These are phyloP conservation scores for Euglossa dilemma DNA, from an alignment of 1,140 invertebrate genomes.

Conservation along the genomic window DNA sequence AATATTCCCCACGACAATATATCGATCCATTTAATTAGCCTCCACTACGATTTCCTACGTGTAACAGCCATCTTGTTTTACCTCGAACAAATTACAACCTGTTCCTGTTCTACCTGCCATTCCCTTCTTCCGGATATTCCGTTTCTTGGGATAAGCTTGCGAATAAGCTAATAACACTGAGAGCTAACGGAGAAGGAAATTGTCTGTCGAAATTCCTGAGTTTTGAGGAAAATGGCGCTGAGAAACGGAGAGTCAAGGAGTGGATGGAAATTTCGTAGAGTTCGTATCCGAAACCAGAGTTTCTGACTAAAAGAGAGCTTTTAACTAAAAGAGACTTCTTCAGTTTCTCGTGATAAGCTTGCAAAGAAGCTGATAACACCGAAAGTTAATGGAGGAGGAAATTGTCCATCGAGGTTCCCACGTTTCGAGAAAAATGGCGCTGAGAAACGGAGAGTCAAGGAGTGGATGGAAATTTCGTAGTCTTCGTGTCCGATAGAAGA, in stretches of 20 bases:
- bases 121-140: neutral
- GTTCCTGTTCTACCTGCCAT: neutral
- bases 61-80: neutral
- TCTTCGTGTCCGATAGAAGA: no score
- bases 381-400: neutral
- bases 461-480: no score
- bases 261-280: no score
- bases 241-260: neutral
- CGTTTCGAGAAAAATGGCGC: no score
- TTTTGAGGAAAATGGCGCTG: no score
- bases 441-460: neutral
- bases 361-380: neutral
- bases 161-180: neutral
- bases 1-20: neutral
- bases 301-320: no score
- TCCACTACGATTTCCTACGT: neutral
- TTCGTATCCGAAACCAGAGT: no score
- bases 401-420: neutral
- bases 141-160: neutral
- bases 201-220: neutral
- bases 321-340: no score
- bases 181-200: neutral
- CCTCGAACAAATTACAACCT: neutral
- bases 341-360: neutral
- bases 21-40: conserved; percentile 40